Conservation (phyloP, 2,797 vertebrate genomes). For the Crocidura indochinensis region DNA sequence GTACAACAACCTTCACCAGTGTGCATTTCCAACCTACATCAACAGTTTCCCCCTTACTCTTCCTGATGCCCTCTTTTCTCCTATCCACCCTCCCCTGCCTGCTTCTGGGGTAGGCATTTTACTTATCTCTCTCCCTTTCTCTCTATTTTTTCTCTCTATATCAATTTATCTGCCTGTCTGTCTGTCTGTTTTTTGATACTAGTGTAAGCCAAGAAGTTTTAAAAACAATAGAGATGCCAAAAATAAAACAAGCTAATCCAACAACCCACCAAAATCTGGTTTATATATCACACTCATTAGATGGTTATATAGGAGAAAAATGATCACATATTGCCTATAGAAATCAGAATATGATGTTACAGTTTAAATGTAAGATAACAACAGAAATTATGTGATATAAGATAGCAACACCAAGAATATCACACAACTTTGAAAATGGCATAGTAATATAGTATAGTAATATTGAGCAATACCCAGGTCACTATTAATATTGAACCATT, state of each 20-base stretch:
- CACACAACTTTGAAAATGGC: constrained; percentile 58
- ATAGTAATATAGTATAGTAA: constrained; percentile 15
- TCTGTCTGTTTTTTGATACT: too few species aligned
- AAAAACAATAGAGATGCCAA: background rate
- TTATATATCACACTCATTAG: constrained; percentile 19
- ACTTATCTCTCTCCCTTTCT: too few species aligned
- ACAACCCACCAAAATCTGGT: background rate
- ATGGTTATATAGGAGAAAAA: constrained; percentile 28
- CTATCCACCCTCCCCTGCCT: too few species aligned
- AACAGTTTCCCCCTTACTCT: too few species aligned
- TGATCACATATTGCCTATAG: constrained; percentile 28
- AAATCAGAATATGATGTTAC: constrained; percentile 54
- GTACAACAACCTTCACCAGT: too few species aligned
- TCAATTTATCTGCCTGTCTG: too few species aligned
- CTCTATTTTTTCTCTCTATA: too few species aligned
- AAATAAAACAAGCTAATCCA: too few species aligned
- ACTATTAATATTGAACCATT: too few species aligned
- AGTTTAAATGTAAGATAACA: constrained; percentile 24
- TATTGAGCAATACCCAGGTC: background rate
- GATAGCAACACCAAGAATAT: background rate
- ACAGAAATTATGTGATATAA: background rate
- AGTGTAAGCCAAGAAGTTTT: constrained; percentile 9
- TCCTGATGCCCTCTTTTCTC: too few species aligned
- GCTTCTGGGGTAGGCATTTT: too few species aligned
- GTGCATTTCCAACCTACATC: too few species aligned